Evolutionary conservation across 2,888 invertebrate genomes (phyloP).

Genomic region (Pedicia rivosa): DNA sequence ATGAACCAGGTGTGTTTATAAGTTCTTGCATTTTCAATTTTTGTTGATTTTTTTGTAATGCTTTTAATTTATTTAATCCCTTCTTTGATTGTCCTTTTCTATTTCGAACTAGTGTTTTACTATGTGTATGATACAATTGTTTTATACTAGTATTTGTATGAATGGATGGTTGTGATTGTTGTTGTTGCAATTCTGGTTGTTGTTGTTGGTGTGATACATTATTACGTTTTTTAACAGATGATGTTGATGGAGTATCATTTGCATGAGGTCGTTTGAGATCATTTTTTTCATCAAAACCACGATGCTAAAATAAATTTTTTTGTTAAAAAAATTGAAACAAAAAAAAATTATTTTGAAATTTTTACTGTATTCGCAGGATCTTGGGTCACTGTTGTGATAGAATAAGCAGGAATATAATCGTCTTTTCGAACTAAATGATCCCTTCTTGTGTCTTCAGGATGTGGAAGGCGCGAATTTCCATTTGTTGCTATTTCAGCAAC

Average conservation of each 20-base stretch:
- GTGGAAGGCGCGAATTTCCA: conserved; percentile 42
- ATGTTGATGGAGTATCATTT: conserved; percentile 2
- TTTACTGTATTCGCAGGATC: conserved; percentile 26
- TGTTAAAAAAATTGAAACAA: neutral
- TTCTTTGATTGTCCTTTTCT: conserved; percentile 9
- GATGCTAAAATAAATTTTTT: no score
- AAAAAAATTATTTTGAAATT: conserved; percentile 12
- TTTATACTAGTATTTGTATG: conserved; percentile 17
- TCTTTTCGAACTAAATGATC: no score
- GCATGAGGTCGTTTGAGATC: conserved; percentile 9
- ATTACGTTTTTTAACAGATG: conserved; percentile 8
- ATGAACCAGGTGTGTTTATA: conserved; percentile 4
- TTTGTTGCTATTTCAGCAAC: conserved; percentile 47
- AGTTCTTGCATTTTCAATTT: conserved; percentile 8
- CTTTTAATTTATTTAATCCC: neutral
- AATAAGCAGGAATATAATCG: no score
- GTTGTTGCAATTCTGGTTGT: conserved; percentile 8
- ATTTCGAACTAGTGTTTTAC: conserved; percentile 14
- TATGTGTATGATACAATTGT: conserved; percentile 19
- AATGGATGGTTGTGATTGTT: conserved; percentile 5
- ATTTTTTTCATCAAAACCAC: conserved; percentile 9
- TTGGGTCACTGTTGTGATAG: conserved; percentile 22
- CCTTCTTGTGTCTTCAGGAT: conserved; percentile 20
- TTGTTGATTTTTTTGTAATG: neutral
- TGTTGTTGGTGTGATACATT: conserved; percentile 7